Evolutionary conservation across 2,113 vertebrate genomes (phyloP), one percentile per base, ranked within the genome.

Genomic region (Chaetodon auriga): DNA sequence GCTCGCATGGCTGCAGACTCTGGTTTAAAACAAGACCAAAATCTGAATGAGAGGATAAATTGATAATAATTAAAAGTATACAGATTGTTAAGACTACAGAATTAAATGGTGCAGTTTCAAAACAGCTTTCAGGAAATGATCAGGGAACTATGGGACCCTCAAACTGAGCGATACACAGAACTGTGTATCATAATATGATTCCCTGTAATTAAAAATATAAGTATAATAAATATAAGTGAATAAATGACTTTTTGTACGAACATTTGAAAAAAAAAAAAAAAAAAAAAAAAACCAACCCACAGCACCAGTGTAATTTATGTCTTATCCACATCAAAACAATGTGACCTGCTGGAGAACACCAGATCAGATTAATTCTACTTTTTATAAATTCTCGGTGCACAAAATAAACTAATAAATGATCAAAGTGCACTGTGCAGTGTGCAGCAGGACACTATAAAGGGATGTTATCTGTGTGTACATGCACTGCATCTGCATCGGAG

Each of bases 381-480:
- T 54, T 68, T 51, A 63, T 64, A 63, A 60, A 61, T 63, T 18
- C 2, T 21, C 3, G 23, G 16, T 8, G n/a, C 15, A 14, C 35
- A 16, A 4, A 57, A 7, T 18, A 66, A 76, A 69, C 57, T 58
- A 68, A 78, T 69, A 84, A 68, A 72, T 66, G 14, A 25, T 35
- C 18, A 35, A 25, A 19, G 60, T 41, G 36, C 5, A 1, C 65
- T 3, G 25, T 7, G 5, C 43, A 55, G 30, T 36, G n/a, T 1
- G 54, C 25, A 25, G 2, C 57, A 58, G 54, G 45, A 55, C 38
- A 6, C 65, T 43, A 73, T 87, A 83, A 82, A 70, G 15, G 1
- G 38, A 48, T 45, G 68, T 77, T 75, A 88, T 91, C 70, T 69
- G 38, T 71, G 54, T 86, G 16, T 15, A 36, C 48, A 5, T 72